Evolutionary conservation across 2,113 vertebrate genomes (phyloP), one percentile per base, ranked within the genome.

Genomic region (Gasterosteus aculeatus): DNA sequence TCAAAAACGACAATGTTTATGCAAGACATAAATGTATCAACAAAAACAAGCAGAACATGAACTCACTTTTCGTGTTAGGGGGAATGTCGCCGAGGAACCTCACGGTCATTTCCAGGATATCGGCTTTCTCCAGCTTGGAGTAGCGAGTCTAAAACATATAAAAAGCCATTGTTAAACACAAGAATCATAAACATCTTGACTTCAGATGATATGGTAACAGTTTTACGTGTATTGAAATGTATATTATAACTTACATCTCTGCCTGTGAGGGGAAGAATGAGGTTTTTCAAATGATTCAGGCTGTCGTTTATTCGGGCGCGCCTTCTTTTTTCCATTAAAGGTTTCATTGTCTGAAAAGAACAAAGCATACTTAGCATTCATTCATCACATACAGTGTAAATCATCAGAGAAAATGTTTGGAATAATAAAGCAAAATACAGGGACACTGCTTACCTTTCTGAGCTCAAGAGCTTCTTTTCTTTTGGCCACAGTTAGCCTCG

Each of bases 101-200:
- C 71, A 97, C 97, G 1, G 96, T 96, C 96, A 97, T 97, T 78
- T 98, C 97, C 69, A 97, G 92, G 78, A 97, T 95, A 78, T 96
- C 96, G 0, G 97, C 97, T 90, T 98, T 97, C 87, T 98, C 97
- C 65, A 97, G 91, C 80, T 96, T 97, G 16, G 95, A 96, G 74
- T 89, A 93, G 70, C 93, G 87, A 53, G 92, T 94, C 59, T 92
- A 53, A 72, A 77, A 5, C 19, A 56, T 38, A 0, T 10, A 49
- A 39, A 63, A 66, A 69, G 6, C 6, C 47, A 69, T 75, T 26
- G 69, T 82, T 82, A 83, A 38, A 66, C 29, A 63, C 4, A 1
- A 7, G 3, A 29, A n/a, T 1, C 1, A 12, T 11, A 10, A 35
- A 57, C 1, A 2, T 0, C 0, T 68, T 59, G 6, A 41, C 4